These are phyloP conservation scores for Corythoichthys intestinalis DNA, from an alignment of 2,113 vertebrate species.

Conservation along the genomic window DNA sequence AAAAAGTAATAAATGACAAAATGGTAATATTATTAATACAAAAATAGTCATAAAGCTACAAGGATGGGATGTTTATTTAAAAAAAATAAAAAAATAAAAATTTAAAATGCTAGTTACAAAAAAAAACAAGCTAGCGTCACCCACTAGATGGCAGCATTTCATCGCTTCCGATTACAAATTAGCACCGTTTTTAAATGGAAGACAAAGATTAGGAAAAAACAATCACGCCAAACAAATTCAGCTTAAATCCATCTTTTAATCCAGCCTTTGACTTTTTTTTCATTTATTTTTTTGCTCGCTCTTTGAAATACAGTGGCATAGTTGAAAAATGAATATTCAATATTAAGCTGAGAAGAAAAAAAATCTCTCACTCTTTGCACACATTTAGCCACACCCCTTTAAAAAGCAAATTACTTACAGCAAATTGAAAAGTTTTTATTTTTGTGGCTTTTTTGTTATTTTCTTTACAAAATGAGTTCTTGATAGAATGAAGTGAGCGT, in stretches of 20 bases:
- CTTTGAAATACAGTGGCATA: conserved; percentile 70
- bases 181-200: no score
- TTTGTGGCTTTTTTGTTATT: neutral
- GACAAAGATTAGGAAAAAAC: no score
- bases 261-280: conserved; percentile 54
- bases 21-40: no score
- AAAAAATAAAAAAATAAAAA: no score
- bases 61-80: no score
- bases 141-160: no score
- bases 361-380: conserved; percentile 25
- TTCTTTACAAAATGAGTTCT: conserved; percentile 71
- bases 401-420: conserved; percentile 70
- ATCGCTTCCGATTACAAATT: no score
- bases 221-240: conserved; percentile 40
- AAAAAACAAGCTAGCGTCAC: no score
- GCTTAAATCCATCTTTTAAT: conserved; percentile 72
- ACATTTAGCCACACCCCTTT: conserved; percentile 32
- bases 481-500: conserved; percentile 69
- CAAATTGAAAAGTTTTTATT: conserved; percentile 46
- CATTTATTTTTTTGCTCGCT: conserved; percentile 27
- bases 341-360: conserved; percentile 65
- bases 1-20: no score
- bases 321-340: conserved; percentile 77
- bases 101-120: no score
- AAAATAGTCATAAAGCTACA: no score